These are phyloP conservation scores for Siderastrea radians DNA, from an alignment of 92 coral and sea anemone species.

Conservation along the genomic window DNA sequence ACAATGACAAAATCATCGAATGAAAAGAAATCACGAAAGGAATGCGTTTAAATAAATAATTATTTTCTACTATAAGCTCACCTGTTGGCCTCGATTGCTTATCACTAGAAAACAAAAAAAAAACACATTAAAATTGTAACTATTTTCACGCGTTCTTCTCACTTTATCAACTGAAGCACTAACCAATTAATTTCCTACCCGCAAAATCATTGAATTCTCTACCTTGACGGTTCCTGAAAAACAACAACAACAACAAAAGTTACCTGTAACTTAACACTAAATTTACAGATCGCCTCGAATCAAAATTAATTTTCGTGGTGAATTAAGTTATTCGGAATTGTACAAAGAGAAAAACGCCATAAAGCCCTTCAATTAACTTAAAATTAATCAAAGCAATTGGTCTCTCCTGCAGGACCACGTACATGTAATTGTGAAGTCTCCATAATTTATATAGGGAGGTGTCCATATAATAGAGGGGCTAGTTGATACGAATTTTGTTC, in stretches of 20 bases:
- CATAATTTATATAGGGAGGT: no score
- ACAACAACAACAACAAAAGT: not conserved
- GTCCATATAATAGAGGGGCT: no score
- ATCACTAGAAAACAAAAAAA: slow-evolving; percentile 21
- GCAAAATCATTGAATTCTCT: not conserved
- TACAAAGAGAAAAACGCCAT: no score
- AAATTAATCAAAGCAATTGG: no score
- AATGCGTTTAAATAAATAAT: not conserved
- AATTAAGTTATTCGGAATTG: no score
- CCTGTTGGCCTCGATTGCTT: slow-evolving; percentile 3
- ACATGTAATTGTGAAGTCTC: no score
- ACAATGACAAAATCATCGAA: no score
- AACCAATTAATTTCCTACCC: not conserved
- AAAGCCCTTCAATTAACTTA: no score
- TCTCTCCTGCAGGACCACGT: no score
- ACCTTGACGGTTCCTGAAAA: not conserved
- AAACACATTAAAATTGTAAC: no score
- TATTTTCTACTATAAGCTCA: not conserved
- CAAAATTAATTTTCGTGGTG: no score
- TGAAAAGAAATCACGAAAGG: not conserved
- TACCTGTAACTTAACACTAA: not conserved
- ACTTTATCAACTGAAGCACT: not conserved
- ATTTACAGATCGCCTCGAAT: not conserved
- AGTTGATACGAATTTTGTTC: no score
- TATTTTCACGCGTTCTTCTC: not conserved